Percentiles rank a stretch among this genome's conserved stretches.
Evolutionary conservation across 2,888 invertebrate genomes (phyloP).

Genomic region (Thymelicus lineola): DNA sequence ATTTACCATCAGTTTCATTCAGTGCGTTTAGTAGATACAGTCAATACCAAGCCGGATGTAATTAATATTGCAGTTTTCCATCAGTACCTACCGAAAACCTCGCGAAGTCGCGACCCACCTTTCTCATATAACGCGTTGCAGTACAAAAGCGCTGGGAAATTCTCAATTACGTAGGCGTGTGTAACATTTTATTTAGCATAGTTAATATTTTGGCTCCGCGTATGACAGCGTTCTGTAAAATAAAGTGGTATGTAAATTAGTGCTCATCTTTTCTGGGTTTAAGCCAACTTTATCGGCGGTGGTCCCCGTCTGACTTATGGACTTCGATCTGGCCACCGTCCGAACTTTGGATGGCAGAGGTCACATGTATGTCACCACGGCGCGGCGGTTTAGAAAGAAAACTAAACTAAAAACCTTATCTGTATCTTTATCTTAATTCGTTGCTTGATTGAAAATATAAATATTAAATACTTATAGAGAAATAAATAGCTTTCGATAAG

Average conservation of each 20-base stretch:
- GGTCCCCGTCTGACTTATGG: constrained; percentile 30
- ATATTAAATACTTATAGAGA: too few relatives aligned
- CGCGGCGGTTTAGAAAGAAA: too few relatives aligned
- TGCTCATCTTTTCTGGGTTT: constrained; percentile 36
- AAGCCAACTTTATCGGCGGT: constrained; percentile 35
- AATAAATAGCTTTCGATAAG: too few relatives aligned
- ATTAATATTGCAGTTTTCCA: neutral
- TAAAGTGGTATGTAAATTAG: constrained; percentile 38
- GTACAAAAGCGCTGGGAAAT: neutral
- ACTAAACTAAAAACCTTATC: too few relatives aligned
- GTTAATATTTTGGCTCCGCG: constrained; percentile 34
- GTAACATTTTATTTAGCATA: constrained; percentile 5
- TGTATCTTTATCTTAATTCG: too few relatives aligned
- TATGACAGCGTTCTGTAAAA: constrained; percentile 31
- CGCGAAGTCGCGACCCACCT: neutral
- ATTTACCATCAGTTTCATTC: too few relatives aligned
- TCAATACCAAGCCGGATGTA: too few relatives aligned
- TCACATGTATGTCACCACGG: constrained; percentile 24
- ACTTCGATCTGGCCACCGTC: constrained; percentile 30
- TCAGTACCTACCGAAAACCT: neutral
- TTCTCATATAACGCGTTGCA: neutral
- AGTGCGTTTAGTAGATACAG: too few relatives aligned
- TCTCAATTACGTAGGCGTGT: constrained; percentile 15
- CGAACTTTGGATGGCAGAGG: constrained; percentile 24
- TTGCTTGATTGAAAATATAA: too few relatives aligned